Conservation (phyloP, 2,113 vertebrate species). For the Paradisaea rubra region DNA sequence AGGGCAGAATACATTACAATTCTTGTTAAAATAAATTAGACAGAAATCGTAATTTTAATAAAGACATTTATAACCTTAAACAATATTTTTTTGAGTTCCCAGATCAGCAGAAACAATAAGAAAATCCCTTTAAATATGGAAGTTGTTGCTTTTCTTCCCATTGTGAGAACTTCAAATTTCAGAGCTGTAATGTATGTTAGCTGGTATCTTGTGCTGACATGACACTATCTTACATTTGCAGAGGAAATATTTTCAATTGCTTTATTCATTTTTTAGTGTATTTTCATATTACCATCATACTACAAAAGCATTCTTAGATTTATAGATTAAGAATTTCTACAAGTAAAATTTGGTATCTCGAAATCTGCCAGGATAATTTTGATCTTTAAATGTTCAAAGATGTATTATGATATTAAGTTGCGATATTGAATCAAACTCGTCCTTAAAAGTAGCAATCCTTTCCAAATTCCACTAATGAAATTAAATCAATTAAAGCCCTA, state of each 20-base stretch:
- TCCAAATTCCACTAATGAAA: background rate
- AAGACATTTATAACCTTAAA: constrained; percentile 67
- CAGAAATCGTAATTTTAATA: constrained; percentile 71
- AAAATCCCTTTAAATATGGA: constrained; percentile 29
- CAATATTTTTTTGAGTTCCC: constrained; percentile 28
- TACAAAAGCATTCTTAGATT: background rate
- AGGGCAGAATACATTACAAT: constrained; percentile 75
- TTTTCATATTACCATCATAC: background rate
- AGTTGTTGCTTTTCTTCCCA: background rate
- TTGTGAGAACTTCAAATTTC: constrained; percentile 6
- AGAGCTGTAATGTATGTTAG: background rate
- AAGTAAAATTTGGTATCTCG: background rate
- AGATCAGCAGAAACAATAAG: constrained; percentile 37
- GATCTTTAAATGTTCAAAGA: background rate
- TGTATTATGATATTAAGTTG: background rate
- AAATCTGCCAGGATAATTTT: background rate
- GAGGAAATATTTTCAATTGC: background rate
- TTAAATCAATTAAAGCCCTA: background rate
- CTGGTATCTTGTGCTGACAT: background rate
- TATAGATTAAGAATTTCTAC: background rate
- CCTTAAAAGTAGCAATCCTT: background rate
- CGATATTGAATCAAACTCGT: background rate
- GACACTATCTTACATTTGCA: background rate
- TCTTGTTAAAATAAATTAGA: constrained; percentile 79
- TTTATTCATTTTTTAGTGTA: background rate